These are phyloP conservation scores for Euspilapteryx auroguttella DNA, from an alignment of 2,888 invertebrate genomes.

Conservation along the genomic window DNA sequence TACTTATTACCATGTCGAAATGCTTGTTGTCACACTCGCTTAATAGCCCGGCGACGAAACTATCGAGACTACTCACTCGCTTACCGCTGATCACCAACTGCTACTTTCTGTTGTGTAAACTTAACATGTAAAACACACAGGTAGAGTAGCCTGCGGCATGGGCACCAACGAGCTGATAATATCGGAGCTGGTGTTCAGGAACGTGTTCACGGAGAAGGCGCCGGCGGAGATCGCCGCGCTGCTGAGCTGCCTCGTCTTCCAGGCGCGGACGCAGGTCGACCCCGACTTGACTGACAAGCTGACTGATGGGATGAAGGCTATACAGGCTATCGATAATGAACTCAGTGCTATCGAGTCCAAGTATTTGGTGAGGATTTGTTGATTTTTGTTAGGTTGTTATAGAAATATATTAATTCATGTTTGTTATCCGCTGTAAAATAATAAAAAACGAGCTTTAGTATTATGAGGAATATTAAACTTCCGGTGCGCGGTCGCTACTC, in stretches of 20 bases:
- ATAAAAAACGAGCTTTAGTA: no score
- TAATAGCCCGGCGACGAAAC: no score
- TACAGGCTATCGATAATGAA: slow-evolving; percentile 69
- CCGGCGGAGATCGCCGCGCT: slow-evolving; percentile 94
- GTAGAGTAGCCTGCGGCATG: slow-evolving; percentile 50
- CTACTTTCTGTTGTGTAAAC: no score
- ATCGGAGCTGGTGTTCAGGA: slow-evolving; percentile 91
- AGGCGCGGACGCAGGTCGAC: slow-evolving; percentile 71
- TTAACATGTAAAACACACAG: no score
- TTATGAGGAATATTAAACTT: no score
- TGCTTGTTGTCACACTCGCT: no score
- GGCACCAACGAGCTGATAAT: slow-evolving; percentile 82
- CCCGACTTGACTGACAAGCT: slow-evolving; percentile 63
- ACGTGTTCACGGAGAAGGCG: slow-evolving; percentile 81
- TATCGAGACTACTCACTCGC: no score
- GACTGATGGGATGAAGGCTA: slow-evolving; percentile 66
- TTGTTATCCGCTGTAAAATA: no score
- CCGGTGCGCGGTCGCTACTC: no score
- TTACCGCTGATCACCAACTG: no score
- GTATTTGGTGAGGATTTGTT: slow-evolving; percentile 48
- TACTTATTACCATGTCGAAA: no score
- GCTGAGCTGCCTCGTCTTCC: slow-evolving; percentile 90
- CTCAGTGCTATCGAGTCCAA: slow-evolving; percentile 69
- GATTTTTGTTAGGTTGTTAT: background rate
- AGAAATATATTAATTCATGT: slow-evolving; percentile 5